Conservation (phyloP, 1,140 invertebrate species). For the Cotesia chilonis region DNA sequence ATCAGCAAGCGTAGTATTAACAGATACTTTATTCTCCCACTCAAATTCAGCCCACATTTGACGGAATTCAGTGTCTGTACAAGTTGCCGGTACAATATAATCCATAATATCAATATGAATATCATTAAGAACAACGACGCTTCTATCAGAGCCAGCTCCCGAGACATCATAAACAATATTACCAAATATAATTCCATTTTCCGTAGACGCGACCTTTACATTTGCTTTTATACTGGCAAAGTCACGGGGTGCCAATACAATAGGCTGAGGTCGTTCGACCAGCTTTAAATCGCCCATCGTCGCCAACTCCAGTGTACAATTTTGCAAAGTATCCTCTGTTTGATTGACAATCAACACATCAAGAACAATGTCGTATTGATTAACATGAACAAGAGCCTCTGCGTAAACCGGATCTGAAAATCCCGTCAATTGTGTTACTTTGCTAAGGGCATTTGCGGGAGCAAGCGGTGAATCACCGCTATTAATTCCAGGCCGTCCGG, state of each 20-base stretch:
- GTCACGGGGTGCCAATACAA: conserved; percentile 95
- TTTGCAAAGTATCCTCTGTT: conserved; percentile 96
- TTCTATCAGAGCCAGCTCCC: conserved; percentile 91
- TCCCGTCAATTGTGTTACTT: conserved; percentile 99
- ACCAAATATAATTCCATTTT: conserved; percentile 99
- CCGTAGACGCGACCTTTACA: conserved; percentile 94
- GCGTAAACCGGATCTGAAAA: conserved; percentile 99
- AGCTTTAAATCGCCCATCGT: conserved; percentile 97
- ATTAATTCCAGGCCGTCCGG: conserved; percentile 68
- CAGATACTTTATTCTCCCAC: conserved; percentile 99
- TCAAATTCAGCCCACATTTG: conserved; percentile 99
- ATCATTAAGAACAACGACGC: conserved; percentile 98
- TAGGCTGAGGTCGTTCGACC: conserved; percentile 95
- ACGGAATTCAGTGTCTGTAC: conserved; percentile 94
- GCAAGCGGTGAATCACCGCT: conserved; percentile 63
- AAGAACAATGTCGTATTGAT: conserved; percentile 98
- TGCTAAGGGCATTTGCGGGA: conserved; percentile 73
- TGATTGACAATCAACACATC: conserved; percentile 98
- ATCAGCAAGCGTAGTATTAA: conserved; percentile 94
- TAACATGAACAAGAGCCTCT: conserved; percentile 98
- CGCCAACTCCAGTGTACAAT: conserved; percentile 96
- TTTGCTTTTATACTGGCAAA: conserved; percentile 98
- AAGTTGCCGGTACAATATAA: conserved; percentile 97
- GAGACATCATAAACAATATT: conserved; percentile 98
- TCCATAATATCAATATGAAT: conserved; percentile 99